These are phyloP conservation scores for Apantesis nais DNA, from an alignment of 2,888 invertebrate genomes.

Conservation along the genomic window DNA sequence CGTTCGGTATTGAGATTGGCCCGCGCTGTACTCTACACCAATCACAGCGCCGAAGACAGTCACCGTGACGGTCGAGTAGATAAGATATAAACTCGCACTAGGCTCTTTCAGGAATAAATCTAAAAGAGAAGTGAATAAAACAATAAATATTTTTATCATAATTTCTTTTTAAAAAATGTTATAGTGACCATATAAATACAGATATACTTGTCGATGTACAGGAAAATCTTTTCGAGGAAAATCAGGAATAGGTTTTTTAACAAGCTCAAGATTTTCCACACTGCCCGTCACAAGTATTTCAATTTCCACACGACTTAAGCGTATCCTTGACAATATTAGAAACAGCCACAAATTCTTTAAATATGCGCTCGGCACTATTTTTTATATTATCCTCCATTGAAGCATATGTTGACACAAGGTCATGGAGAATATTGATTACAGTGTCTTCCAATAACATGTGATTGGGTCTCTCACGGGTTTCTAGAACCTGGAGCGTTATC, in stretches of 20 bases:
- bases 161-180: not conserved
- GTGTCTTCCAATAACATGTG: constrained; percentile 48
- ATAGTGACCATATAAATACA: not conserved
- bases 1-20: no score
- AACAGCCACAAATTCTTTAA: constrained; percentile 56
- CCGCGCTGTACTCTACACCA: no score
- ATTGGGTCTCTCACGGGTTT: constrained; percentile 52
- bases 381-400: constrained; percentile 51
- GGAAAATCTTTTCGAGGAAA: not conserved
- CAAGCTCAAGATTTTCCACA: not conserved
- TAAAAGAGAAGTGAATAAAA: not conserved
- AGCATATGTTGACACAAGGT: constrained; percentile 60
- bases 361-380: constrained; percentile 41
- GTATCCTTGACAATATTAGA: constrained; percentile 55
- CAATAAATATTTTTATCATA: not conserved
- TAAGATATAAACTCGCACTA: no score
- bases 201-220: not conserved
- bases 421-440: constrained; percentile 50
- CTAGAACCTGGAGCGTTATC: constrained; percentile 49
- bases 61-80: no score
- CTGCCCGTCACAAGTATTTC: constrained; percentile 17
- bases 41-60: no score
- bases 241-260: not conserved
- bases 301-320: constrained; percentile 60
- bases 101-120: not conserved